These are phyloP conservation scores for Coregonus suidteri DNA, from an alignment of 2,797 vertebrate species.

Conservation along the genomic window DNA sequence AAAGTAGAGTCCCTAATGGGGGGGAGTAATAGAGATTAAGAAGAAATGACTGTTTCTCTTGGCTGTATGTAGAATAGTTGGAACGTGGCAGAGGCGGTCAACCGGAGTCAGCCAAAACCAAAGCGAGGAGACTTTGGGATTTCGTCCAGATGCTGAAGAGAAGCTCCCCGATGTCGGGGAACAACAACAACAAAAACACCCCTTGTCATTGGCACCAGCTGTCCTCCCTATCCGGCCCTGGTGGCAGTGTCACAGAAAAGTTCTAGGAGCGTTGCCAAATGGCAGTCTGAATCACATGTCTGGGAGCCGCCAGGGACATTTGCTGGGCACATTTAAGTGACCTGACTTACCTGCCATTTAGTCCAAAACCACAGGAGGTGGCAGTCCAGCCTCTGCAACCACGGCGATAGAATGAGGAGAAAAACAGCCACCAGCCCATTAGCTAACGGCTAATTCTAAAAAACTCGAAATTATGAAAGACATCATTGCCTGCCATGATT, in stretches of 20 bases:
- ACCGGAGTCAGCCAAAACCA: constrained; percentile 15
- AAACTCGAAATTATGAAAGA: constrained; percentile 36
- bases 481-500: constrained; percentile 14
- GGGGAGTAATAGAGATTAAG: not conserved
- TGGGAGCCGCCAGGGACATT: constrained; percentile 4
- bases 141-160: constrained; percentile 21
- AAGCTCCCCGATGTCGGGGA: constrained; percentile 13
- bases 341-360: constrained; percentile 26
- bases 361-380: constrained; percentile 11
- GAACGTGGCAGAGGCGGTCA: constrained; percentile 14
- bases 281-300: constrained; percentile 11
- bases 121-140: constrained; percentile 21
- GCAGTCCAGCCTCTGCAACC: constrained; percentile 7
- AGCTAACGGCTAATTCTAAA: constrained; percentile 33
- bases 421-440: constrained; percentile 4
- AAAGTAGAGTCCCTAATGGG: not conserved
- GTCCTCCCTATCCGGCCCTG: constrained; percentile 5
- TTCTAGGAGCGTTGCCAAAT: constrained; percentile 34
- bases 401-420: constrained; percentile 1
- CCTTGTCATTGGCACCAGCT: constrained; percentile 24
- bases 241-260: constrained; percentile 28
- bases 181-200: not conserved
- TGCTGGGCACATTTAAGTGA: constrained; percentile 1
- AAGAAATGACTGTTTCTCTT: constrained; percentile 3
- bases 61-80: constrained; percentile 24